Conservation (phyloP, 2,888 invertebrate species). For the Trisateles emortualis region DNA sequence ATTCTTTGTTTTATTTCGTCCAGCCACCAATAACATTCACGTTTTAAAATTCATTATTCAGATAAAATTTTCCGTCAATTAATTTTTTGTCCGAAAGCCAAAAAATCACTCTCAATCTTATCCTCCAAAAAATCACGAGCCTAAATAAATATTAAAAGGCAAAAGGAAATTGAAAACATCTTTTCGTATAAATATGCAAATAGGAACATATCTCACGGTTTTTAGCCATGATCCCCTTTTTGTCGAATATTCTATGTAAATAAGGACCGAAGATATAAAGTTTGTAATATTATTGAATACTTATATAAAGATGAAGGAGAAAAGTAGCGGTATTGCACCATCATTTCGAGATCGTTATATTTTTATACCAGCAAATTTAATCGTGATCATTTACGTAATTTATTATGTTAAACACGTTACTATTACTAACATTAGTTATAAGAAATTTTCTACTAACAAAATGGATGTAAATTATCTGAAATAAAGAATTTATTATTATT, state of each 20-base stretch:
- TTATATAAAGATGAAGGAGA: not conserved
- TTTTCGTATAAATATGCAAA: conserved; percentile 52
- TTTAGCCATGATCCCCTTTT: conserved; percentile 40
- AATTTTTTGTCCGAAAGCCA: not conserved
- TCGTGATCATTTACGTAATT: too few relatives aligned
- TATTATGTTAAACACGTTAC: too few relatives aligned
- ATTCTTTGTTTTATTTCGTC: too few relatives aligned
- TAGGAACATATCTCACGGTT: conserved; percentile 45
- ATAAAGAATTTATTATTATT: too few relatives aligned
- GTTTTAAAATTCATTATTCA: too few relatives aligned
- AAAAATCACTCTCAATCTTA: conserved; percentile 4
- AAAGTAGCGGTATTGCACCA: not conserved
- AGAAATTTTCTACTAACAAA: too few relatives aligned
- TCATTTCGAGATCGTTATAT: not conserved
- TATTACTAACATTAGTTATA: too few relatives aligned
- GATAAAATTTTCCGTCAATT: not conserved
- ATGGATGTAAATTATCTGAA: too few relatives aligned
- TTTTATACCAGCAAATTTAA: too few relatives aligned
- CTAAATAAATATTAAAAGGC: conserved; percentile 41
- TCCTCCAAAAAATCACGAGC: conserved; percentile 11
- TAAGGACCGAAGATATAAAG: conserved; percentile 25
- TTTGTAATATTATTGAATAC: conserved; percentile 38
- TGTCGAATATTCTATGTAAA: conserved; percentile 48
- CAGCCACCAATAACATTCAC: too few relatives aligned
- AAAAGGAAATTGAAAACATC: conserved; percentile 49